Base-by-base conservation (phyloP, 2,888 invertebrate species). In the Syrphus vitripennis region DNA sequence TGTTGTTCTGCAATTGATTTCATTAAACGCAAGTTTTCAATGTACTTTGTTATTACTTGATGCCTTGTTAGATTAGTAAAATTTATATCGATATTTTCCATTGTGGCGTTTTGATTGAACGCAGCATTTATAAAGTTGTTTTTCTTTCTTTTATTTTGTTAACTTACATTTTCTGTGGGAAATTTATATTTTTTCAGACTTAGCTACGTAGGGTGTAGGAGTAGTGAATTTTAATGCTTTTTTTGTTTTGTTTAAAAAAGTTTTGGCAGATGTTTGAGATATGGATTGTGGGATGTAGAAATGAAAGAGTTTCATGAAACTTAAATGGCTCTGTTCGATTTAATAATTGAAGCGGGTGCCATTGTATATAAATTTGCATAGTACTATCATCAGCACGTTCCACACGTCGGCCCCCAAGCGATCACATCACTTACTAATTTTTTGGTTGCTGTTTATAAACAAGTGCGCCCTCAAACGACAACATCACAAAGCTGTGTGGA, bases 11-110 rank as follows among this genome's bases (percentile, higher is more conserved):
- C 95, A 89, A 94, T 93, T 87, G 93, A 92, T 88, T 93, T 94
- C 50, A 96, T 91, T 88, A 93, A 93, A 87, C 93, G 93, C 65
- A 96, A 93, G 87, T 94, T 93, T 88, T 93, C 92, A 72, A 93
- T 93, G 91, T 95, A 94, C 86, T 93, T 92, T 86, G 92, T 90
- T 83, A 94, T 88, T 53, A 93, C 88, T 89, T 93, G 92, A 87
- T 91, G 89, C 77, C 90, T 90, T 88, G 91, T 89, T 90, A 88
- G 67, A 93, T 87, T 87, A 48, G 77, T 67, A 55, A 87, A 89
- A 75, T 88, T 88, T 61, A 88, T 69, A 65, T 87, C 88, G 14
- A 83, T 72, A 50, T 88, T 84, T 78, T 88, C 88, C 89, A 89
- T 89, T 70, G 71, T 71, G 69, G n/a, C 12, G n/a, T 3, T 48